Base-by-base conservation (phyloP, 2,797 vertebrate genomes). In the Scarus forsteni region DNA sequence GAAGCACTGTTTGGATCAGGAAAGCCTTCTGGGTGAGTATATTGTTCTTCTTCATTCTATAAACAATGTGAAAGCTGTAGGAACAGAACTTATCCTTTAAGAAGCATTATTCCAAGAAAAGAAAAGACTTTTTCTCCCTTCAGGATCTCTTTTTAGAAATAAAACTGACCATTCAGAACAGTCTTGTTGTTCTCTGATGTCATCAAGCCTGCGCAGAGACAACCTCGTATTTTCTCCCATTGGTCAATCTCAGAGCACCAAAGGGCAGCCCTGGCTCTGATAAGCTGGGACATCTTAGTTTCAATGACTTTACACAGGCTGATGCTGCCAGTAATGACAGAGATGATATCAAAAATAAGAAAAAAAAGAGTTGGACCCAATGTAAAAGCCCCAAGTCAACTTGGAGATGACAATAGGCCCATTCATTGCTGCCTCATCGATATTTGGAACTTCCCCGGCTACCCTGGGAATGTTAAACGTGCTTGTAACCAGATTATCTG, bases 301-400 rank as follows among this genome's bases (percentile, higher is more conserved):
- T 93, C 79, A 19, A 69, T 89, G n/a, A 92, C 93, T 83, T 84
- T 90, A 60, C 89, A 75, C 79, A 94, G 77, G 82, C 82, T 74
- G 0, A 92, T 65, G 58, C 93, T 87, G 65, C 92, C 88, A 74
- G 88, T 92, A 12, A 86, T 88, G 81, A 94, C 93, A 68, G 86
- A 86, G 66, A 92, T 53, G 10, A 93, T 45, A 14, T 94, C 92
- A 66, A 93, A 53, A 13, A 90, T 90, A 3, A 94, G 65, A 64
- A 94, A 94, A n/a, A 3, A 92, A 64, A 39, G 88, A 87, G 7
- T 92, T 93, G 13, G 88, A 0, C 0, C 72, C 70, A 0, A 94
- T 93, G 2, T 92, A 15, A 8, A 88, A 88, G 0, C 74, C 87
- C 60, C 91, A 89, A 14, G 83, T 86, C 10, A 84, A 51, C 0